phyloP scores from a whole-genome alignment of 2,797 vertebrate species.

The Sylvia borin region DNA sequence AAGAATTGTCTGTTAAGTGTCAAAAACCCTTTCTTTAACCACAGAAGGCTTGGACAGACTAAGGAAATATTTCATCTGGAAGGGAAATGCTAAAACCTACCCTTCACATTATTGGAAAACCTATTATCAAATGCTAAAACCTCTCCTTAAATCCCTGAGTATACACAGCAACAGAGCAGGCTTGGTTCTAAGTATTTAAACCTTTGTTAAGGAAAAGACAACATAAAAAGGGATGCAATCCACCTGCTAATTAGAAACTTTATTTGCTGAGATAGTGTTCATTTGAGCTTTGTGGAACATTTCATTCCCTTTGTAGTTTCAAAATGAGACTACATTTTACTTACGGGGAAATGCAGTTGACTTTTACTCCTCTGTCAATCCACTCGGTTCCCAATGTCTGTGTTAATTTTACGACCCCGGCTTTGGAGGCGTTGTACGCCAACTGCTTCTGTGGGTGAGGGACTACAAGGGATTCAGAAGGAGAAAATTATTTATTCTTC shows the following conservation, averaged over 20 bases:
- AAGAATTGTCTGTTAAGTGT: conserved; percentile 76
- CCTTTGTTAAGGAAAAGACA: conserved; percentile 70
- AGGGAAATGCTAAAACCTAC: conserved; percentile 79
- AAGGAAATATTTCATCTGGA: conserved; percentile 77
- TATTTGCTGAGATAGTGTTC: conserved; percentile 46
- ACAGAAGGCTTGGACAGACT: conserved; percentile 73
- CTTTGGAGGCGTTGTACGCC: conserved; percentile 82
- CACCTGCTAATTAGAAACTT: conserved; percentile 74
- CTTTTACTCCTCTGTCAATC: conserved; percentile 82
- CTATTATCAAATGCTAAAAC: conserved; percentile 79
- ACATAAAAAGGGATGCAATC: conserved; percentile 66
- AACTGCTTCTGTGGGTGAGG: conserved; percentile 86
- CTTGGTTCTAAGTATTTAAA: conserved; percentile 71
- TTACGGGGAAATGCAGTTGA: conserved; percentile 87
- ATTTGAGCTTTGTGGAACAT: conserved; percentile 46
- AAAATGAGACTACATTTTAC: conserved; percentile 53
- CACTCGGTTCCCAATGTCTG: conserved; percentile 83
- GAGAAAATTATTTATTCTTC: conserved; percentile 21
- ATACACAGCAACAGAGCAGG: conserved; percentile 60
- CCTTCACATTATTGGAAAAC: conserved; percentile 77
- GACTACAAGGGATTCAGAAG: conserved; percentile 61
- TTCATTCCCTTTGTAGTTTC: conserved; percentile 41
- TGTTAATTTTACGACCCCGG: conserved; percentile 85
- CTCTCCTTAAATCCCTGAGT: conserved; percentile 64
- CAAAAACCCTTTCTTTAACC: conserved; percentile 75